Conservation (phyloP, 2,888 invertebrate species). For the Dicyrtomina minuta region DNA sequence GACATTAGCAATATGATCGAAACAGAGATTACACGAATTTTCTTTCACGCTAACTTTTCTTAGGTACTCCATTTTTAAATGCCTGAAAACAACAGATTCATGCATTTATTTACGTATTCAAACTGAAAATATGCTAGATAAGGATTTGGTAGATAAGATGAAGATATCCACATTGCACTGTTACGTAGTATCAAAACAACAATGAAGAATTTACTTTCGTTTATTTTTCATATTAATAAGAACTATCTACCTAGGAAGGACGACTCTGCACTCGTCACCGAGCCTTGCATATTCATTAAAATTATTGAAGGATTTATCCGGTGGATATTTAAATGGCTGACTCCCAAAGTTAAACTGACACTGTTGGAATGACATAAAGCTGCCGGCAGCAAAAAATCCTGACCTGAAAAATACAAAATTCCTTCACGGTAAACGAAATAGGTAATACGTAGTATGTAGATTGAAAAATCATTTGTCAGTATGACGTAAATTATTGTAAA, state of each 20-base stretch:
- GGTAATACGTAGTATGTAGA: not conserved
- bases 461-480: not conserved
- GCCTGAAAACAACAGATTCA: conserved; percentile 58
- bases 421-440: too few species aligned
- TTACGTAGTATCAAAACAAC: too few species aligned
- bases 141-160: too few species aligned
- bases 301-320: conserved; percentile 66
- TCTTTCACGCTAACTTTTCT: conserved; percentile 73
- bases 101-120: too few species aligned
- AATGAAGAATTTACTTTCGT: too few species aligned
- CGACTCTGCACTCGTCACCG: conserved; percentile 73
- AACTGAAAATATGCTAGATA: too few species aligned
- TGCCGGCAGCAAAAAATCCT: conserved; percentile 92
- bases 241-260: conserved; percentile 68
- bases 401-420: conserved; percentile 62
- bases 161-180: too few species aligned
- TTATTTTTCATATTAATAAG: too few species aligned
- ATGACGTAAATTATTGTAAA: not conserved
- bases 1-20: conserved; percentile 74
- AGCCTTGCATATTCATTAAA: conserved; percentile 80
- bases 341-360: conserved; percentile 90
- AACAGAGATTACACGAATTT: conserved; percentile 85
- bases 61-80: conserved; percentile 73
- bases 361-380: conserved; percentile 96
- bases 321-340: conserved; percentile 75